phyloP scores from a whole-genome alignment of 2,888 invertebrate species.

The Coecobrya sp. region DNA sequence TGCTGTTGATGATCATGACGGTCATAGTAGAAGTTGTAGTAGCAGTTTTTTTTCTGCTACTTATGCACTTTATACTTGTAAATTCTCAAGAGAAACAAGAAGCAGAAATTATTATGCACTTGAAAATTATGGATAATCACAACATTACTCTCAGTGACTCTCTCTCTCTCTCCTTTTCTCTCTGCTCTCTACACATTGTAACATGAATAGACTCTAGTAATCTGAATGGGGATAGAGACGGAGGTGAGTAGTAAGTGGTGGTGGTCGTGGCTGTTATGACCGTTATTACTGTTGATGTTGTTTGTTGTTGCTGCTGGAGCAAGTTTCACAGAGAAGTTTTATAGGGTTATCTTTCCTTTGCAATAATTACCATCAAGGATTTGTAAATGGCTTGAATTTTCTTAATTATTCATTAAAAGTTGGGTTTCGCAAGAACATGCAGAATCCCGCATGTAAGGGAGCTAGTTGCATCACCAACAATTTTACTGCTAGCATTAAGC shows the following conservation, averaged over 20 bases:
- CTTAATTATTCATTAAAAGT: conserved; percentile 52
- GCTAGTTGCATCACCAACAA: not conserved
- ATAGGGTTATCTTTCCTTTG: conserved; percentile 31
- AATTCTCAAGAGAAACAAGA: conserved; percentile 6
- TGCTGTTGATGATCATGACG: not conserved
- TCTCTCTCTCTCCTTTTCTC: not conserved
- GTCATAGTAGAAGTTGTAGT: not conserved
- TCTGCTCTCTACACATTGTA: not conserved
- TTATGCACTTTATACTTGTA: conserved; percentile 13
- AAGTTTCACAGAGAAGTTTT: not conserved
- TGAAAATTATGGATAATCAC: conserved; percentile 57
- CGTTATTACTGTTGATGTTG: not conserved
- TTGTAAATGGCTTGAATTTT: conserved; percentile 58
- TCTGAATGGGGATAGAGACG: not conserved
- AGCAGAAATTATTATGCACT: conserved; percentile 20
- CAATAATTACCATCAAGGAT: conserved; percentile 41
- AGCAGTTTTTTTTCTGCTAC: not conserved
- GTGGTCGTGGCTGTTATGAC: not conserved
- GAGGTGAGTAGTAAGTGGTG: not conserved
- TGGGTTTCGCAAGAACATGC: not conserved
- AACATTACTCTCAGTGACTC: conserved; percentile 12
- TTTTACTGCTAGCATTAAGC: not conserved
- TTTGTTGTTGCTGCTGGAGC: not conserved
- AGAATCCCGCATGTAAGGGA: not conserved
- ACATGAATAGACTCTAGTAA: not conserved